Evolutionary conservation across 2,797 vertebrate species (phyloP), one percentile per base, ranked within the genome.

Genomic region (Chiroxiphia lanceolata): DNA sequence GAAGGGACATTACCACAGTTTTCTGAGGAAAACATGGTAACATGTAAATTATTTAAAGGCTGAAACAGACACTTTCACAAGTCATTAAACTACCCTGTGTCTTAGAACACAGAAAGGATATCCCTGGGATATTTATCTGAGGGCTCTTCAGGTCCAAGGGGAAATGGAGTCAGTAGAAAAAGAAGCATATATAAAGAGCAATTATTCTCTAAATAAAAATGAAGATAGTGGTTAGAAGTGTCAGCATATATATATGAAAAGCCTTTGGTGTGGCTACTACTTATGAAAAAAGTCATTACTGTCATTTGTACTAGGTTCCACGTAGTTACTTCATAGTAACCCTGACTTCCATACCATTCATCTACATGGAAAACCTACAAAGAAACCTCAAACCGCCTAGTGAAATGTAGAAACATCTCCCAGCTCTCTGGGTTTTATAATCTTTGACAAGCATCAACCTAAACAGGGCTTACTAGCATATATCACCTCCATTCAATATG

Each of bases 121-220:
- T 94, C 72, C 53, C 63, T 90, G 44, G 33, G 68, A 68, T 90
- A 83, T 96, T 96, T 94, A 61, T 91, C 65, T 84, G 56, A 81
- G 47, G 48, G 68, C 16, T 44, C 40, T 95, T 31, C 50, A 56
- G 69, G 38, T 87, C 70, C 77, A 69, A 70, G 74, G 54, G 38
- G 21, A 27, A 74, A 65, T 80, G 61, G 57, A 91, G 47, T 83
- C 76, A 72, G 67, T 72, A 94, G 76, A 91, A 95, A 88, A 75
- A 93, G 4, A 19, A 59, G 12, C 20, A 57, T 64, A 71, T 29
- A 80, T 60, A 83, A 90, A 76, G 31, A 78, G 64, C 64, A 91
- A 95, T 96, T 96, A 94, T 94, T 91, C 64, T 89, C 72, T 83
- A 94, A 76, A 65, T 85, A 77, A 86, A 94, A 89, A 74, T 42